Evolutionary conservation across 2,113 vertebrate genomes (phyloP).

Genomic region (Podarcis cretensis): DNA sequence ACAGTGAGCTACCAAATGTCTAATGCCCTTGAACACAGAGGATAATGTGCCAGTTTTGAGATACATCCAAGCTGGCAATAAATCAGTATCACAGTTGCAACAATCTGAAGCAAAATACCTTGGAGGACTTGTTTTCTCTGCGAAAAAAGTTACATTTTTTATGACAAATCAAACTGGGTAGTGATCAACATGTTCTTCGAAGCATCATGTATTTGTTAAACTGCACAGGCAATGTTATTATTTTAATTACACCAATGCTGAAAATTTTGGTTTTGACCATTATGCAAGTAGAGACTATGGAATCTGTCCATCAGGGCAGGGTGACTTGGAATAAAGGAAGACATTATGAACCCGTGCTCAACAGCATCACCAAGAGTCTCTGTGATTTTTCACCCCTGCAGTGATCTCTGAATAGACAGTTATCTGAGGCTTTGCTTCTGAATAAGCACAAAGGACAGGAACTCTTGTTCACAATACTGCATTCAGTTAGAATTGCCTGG

Average conservation of each 20-base stretch:
- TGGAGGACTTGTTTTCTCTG: slow-evolving; percentile 32
- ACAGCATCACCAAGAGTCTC: neutral
- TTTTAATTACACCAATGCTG: slow-evolving; percentile 2
- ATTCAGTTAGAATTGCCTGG: too few species aligned
- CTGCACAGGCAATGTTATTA: neutral
- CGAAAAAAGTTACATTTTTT: slow-evolving; percentile 34
- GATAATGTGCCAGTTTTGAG: slow-evolving; percentile 68
- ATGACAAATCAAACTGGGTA: slow-evolving; percentile 46
- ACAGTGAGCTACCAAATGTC: slow-evolving; percentile 57
- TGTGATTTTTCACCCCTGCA: neutral
- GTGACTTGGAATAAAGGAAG: neutral
- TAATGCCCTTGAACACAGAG: slow-evolving; percentile 67
- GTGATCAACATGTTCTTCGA: slow-evolving; percentile 45
- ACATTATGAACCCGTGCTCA: neutral
- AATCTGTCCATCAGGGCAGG: too few species aligned
- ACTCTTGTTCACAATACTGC: too few species aligned
- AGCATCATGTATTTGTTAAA: slow-evolving; percentile 14
- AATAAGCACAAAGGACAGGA: too few species aligned
- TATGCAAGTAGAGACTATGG: neutral
- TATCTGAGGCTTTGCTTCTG: too few species aligned
- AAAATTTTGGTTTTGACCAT: neutral
- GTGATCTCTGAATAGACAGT: neutral
- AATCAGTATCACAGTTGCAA: slow-evolving; percentile 56
- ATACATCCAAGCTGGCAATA: slow-evolving; percentile 54
- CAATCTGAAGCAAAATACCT: slow-evolving; percentile 42